These are phyloP conservation scores for Sebastes jordani DNA, from an alignment of 2,797 vertebrate species.

Conservation along the genomic window DNA sequence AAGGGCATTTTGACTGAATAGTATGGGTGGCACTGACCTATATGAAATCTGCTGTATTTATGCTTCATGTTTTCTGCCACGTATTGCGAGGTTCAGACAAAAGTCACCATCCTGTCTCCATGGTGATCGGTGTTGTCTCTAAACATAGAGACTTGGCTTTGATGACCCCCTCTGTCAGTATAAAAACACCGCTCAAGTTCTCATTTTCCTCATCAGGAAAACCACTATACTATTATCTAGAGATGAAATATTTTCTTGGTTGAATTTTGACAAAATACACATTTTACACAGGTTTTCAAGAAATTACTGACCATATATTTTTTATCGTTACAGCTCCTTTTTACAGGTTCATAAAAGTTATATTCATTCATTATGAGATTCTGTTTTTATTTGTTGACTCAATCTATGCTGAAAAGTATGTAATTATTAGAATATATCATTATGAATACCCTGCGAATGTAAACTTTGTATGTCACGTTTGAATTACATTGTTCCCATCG, in stretches of 20 bases:
- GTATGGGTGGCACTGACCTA: background rate
- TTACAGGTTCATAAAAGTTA: background rate
- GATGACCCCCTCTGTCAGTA: conserved; percentile 30
- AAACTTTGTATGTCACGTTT: conserved; percentile 23
- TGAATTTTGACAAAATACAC: conserved; percentile 4
- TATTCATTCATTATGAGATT: conserved; percentile 11
- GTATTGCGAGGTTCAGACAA: conserved; percentile 30
- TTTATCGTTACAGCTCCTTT: background rate
- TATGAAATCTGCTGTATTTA: conserved; percentile 14
- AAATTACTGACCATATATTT: conserved; percentile 2
- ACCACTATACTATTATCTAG: background rate
- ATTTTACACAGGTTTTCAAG: background rate
- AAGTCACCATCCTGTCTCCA: conserved; percentile 58
- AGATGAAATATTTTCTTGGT: background rate
- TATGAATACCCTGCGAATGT: conserved; percentile 20
- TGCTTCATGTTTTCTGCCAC: conserved; percentile 34
- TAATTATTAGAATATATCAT: background rate
- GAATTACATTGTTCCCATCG: conserved; percentile 9
- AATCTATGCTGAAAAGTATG: background rate
- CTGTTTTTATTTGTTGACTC: conserved; percentile 17
- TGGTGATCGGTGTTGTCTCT: conserved; percentile 57
- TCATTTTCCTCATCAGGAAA: conserved; percentile 8
- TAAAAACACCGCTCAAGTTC: conserved; percentile 19
- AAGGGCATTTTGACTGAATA: background rate
- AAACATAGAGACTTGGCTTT: conserved; percentile 41